Conservation (phyloP, 2,113 vertebrate species). For the Nerophis ophidion region DNA sequence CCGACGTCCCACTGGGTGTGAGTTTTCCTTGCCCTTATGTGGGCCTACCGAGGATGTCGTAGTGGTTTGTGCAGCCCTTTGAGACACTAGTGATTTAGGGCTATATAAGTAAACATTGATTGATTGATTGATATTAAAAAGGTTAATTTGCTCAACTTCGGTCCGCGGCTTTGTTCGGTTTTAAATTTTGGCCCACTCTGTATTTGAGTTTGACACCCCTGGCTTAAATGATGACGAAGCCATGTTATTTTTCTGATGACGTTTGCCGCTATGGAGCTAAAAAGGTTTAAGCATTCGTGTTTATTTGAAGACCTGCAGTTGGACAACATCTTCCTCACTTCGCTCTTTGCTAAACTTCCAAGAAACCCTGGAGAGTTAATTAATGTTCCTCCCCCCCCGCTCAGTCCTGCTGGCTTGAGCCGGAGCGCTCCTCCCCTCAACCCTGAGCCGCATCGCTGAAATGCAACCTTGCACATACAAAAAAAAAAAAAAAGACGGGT, state of each 20-base stretch:
- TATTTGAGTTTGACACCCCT: too few species aligned
- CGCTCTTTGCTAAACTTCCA: constrained; percentile 13
- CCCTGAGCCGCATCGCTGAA: constrained; percentile 17
- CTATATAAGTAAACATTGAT: too few species aligned
- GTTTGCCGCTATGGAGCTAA: background rate
- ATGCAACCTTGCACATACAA: constrained; percentile 28
- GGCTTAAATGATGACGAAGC: background rate
- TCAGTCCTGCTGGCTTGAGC: constrained; percentile 35
- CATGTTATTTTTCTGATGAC: background rate
- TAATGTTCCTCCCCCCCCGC: constrained; percentile 43
- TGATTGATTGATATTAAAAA: too few species aligned
- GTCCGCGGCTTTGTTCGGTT: too few species aligned
- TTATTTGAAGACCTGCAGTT: constrained; percentile 19
- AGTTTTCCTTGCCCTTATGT: too few species aligned
- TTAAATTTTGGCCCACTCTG: too few species aligned
- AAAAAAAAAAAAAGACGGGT: constrained; percentile 18
- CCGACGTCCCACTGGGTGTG: too few species aligned
- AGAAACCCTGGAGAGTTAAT: constrained; percentile 51
- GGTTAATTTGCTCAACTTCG: too few species aligned
- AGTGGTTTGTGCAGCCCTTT: too few species aligned
- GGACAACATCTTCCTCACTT: constrained; percentile 11
- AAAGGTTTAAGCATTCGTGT: constrained; percentile 5
- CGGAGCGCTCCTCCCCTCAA: background rate
- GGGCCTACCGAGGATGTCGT: too few species aligned
- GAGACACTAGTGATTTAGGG: too few species aligned